Percentiles rank a stretch among this genome's conserved stretches.
Conservation (phyloP, 2,113 vertebrate species). For the Copsychus sechellarum region DNA sequence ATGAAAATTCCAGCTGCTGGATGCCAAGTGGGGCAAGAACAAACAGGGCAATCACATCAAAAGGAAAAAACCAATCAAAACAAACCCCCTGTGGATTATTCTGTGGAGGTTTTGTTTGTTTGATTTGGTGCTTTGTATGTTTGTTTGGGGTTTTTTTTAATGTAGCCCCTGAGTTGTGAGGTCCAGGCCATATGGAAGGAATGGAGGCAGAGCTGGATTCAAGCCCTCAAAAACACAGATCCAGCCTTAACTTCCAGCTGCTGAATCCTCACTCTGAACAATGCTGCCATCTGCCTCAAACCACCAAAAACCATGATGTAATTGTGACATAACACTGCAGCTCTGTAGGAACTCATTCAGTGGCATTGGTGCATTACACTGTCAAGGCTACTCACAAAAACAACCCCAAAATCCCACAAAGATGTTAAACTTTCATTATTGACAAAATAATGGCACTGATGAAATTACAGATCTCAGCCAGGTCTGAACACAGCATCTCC, state of each 20-base stretch:
- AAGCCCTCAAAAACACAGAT: background rate
- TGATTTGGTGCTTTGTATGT: background rate
- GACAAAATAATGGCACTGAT: background rate
- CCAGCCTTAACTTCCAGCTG: background rate
- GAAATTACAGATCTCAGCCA: background rate
- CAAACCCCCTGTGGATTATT: background rate
- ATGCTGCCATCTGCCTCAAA: background rate
- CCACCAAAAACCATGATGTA: background rate
- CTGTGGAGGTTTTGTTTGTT: no score
- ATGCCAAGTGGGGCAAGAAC: background rate
- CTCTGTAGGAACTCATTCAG: background rate
- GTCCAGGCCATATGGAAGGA: background rate
- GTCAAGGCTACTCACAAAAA: background rate
- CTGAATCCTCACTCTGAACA: background rate
- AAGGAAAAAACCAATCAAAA: background rate
- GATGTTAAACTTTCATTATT: fast-evolving
- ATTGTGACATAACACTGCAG: background rate
- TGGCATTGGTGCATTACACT: background rate
- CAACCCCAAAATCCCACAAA: background rate
- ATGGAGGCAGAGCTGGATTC: background rate
- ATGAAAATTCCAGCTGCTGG: background rate
- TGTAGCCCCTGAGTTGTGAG: background rate
- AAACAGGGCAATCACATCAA: background rate
- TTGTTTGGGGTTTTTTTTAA: background rate
- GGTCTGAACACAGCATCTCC: background rate